Conservation (phyloP, 1,140 invertebrate genomes). For the Aphelenchoides fujianensis region DNA sequence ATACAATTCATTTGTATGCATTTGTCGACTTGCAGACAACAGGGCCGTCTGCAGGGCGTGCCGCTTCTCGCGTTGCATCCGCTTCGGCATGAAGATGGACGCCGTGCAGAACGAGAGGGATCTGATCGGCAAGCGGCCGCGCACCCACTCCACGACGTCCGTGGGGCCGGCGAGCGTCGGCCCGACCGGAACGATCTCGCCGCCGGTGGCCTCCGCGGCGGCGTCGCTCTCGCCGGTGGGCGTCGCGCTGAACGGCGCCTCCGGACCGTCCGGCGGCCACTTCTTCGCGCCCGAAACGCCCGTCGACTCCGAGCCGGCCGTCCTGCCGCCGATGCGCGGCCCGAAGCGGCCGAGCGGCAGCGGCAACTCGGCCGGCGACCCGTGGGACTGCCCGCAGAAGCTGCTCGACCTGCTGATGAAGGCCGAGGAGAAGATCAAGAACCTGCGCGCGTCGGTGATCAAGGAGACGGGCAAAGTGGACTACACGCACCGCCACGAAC, state of each 20-base stretch:
- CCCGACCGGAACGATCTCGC: conserved; percentile 20
- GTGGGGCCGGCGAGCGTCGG: not conserved
- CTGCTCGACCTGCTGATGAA: conserved; percentile 48
- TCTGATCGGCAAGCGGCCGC: conserved; percentile 54
- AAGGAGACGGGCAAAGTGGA: conserved; percentile 57
- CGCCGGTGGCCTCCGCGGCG: conserved; percentile 15
- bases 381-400: conserved; percentile 38
- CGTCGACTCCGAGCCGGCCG: not conserved
- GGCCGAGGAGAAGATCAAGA: conserved; percentile 56
- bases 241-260: not conserved
- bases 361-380: conserved; percentile 21
- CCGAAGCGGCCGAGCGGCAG: not conserved
- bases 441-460: conserved; percentile 58
- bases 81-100: conserved; percentile 59
- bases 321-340: not conserved
- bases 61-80: conserved; percentile 53
- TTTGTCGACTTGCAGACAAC: conserved; percentile 48
- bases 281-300: not conserved
- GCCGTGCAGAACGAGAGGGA: conserved; percentile 60
- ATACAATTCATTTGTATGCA: not conserved
- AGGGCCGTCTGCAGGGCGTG: conserved; percentile 58
- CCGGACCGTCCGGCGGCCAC: not conserved
- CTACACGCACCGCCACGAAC: conserved; percentile 51
- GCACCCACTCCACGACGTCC: conserved; percentile 30
- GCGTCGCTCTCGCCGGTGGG: not conserved